Conservation (phyloP, 2,888 invertebrate species). For the Acleris cristana region DNA sequence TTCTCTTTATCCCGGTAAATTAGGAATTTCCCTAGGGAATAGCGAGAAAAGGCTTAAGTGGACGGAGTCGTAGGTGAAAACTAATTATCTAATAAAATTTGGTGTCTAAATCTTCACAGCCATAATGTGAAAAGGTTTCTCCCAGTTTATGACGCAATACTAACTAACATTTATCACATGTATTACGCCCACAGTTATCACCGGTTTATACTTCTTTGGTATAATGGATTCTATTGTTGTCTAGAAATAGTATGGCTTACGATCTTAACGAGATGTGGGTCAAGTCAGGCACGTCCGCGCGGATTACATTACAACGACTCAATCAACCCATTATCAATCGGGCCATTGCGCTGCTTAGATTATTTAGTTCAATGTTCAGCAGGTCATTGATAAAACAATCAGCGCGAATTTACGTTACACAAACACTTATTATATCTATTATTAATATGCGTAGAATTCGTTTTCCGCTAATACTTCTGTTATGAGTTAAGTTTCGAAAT, state of each 20-base stretch:
- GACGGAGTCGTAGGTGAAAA: too few species aligned
- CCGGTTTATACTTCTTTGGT: slow-evolving; percentile 11
- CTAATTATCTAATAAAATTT: too few species aligned
- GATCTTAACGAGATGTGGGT: slow-evolving; percentile 21
- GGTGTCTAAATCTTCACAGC: too few species aligned
- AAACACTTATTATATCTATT: not conserved
- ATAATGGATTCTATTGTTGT: slow-evolving; percentile 36
- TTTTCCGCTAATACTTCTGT: too few species aligned
- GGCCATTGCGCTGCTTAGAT: not conserved
- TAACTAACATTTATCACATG: not conserved
- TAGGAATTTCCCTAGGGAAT: too few species aligned
- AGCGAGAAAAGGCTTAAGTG: too few species aligned
- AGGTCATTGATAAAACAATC: slow-evolving; percentile 15
- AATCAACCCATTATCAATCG: slow-evolving; percentile 24
- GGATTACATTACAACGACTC: slow-evolving; percentile 5
- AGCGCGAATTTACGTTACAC: slow-evolving; percentile 15
- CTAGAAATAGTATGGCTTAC: slow-evolving; percentile 17
- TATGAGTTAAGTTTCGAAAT: too few species aligned
- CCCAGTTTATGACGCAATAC: not conserved
- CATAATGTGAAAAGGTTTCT: slow-evolving; percentile 20
- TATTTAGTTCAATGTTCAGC: not conserved
- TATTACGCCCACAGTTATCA: slow-evolving; percentile 10
- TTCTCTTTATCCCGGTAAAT: too few species aligned
- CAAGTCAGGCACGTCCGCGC: slow-evolving; percentile 19
- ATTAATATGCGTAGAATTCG: too few species aligned